Evolutionary conservation across 2,113 vertebrate genomes (phyloP).

Genomic region (Cyprinodon tularosa): DNA sequence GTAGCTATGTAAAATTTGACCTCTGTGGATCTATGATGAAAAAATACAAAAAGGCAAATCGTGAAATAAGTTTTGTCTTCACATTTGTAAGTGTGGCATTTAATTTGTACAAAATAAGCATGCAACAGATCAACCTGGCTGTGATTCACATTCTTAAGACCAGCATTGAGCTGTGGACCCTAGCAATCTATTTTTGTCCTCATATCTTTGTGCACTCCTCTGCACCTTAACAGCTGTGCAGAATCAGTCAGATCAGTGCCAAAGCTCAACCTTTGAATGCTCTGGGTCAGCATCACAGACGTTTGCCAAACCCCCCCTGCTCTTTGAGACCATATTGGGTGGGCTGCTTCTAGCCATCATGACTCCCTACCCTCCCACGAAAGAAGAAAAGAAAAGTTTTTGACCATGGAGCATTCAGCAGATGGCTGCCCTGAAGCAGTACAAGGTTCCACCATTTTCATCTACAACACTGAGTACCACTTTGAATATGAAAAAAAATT

Average conservation of each 20-base stretch:
- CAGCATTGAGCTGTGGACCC: constrained; percentile 51
- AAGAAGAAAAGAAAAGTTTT: neutral
- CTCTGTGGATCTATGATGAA: neutral
- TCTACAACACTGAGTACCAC: constrained; percentile 1
- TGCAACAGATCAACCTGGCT: constrained; percentile 16
- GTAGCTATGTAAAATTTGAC: neutral
- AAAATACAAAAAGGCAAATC: neutral
- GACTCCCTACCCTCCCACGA: constrained; percentile 20
- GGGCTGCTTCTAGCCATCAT: constrained; percentile 19
- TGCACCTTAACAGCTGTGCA: constrained; percentile 69
- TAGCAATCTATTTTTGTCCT: constrained; percentile 68
- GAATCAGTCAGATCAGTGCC: constrained; percentile 63
- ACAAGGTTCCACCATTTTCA: constrained; percentile 5
- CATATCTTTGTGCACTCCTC: constrained; percentile 46
- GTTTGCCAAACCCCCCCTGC: constrained; percentile 45
- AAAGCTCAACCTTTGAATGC: constrained; percentile 44
- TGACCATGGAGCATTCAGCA: neutral
- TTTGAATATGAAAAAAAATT: constrained; percentile 15
- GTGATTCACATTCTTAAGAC: constrained; percentile 42
- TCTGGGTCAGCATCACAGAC: constrained; percentile 63
- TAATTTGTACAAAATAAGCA: constrained; percentile 14
- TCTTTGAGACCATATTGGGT: constrained; percentile 68
- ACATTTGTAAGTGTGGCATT: neutral
- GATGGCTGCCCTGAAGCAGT: constrained; percentile 14
- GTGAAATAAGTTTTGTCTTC: neutral